Percentiles rank a stretch among this genome's conserved stretches.
Conservation (phyloP, 2,797 vertebrate species). For the Anolis apletophallus region DNA sequence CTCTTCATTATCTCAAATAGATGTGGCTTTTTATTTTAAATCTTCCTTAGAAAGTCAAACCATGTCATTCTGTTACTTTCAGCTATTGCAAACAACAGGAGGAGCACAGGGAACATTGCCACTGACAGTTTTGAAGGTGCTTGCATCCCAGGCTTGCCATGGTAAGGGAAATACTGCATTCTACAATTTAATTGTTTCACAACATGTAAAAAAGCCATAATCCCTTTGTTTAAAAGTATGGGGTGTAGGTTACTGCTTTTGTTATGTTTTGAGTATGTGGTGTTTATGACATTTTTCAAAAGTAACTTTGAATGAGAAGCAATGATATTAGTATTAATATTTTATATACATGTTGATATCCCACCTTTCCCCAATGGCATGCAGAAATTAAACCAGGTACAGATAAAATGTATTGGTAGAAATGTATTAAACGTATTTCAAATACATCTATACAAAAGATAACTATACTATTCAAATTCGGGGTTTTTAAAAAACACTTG, state of each 20-base stretch:
- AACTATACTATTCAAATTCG: no score
- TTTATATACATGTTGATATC: no score
- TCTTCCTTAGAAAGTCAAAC: constrained; percentile 50
- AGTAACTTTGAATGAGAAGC: not conserved
- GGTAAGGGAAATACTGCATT: constrained; percentile 80
- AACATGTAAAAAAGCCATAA: constrained; percentile 18
- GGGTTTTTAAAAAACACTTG: no score
- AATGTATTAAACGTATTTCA: no score
- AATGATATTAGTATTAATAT: not conserved
- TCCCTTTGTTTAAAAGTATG: not conserved
- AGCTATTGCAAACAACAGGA: constrained; percentile 83
- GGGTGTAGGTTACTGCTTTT: constrained; percentile 5
- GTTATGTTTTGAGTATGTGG: not conserved
- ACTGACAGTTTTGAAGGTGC: constrained; percentile 89
- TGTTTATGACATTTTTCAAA: not conserved
- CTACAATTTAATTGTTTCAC: constrained; percentile 1
- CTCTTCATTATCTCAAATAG: not conserved
- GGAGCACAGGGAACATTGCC: constrained; percentile 86
- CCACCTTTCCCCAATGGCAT: no score
- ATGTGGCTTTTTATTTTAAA: constrained; percentile 41
- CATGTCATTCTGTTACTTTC: constrained; percentile 48
- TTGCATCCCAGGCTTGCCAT: constrained; percentile 95
- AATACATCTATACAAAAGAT: no score
- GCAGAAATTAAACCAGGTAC: no score
- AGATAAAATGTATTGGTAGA: no score